Conservation (phyloP, 2,113 vertebrate genomes). For the Muscicapa adusta region DNA sequence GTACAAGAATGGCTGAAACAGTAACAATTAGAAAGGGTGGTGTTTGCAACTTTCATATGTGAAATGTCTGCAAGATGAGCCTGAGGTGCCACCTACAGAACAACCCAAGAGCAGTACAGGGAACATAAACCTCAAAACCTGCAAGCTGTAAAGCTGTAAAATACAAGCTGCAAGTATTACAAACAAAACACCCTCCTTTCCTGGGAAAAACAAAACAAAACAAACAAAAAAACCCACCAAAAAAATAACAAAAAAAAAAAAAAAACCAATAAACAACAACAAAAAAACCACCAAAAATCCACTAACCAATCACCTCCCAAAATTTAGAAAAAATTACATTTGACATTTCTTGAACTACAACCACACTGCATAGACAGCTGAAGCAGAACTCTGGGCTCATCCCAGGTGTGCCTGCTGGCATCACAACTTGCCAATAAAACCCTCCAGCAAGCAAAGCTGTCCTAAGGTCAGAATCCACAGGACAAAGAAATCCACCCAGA, state of each 20-base stretch:
- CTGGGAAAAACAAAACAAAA: background rate
- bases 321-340: background rate
- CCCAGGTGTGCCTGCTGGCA: background rate
- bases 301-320: background rate
- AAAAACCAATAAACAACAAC: too few relatives aligned
- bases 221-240: background rate
- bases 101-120: background rate
- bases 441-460: background rate
- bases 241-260: too few relatives aligned
- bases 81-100: background rate
- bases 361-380: background rate
- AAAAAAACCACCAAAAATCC: background rate
- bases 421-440: background rate
- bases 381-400: background rate
- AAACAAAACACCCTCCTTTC: accelerated
- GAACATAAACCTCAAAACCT: background rate
- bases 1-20: background rate
- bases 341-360: background rate
- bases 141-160: background rate
- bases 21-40: background rate
- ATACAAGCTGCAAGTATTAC: background rate
- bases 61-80: background rate
- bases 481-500: background rate
- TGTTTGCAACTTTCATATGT: background rate
- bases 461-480: background rate